These are phyloP conservation scores for Rutilus rutilus DNA, from an alignment of 2,113 vertebrate genomes.

Conservation along the genomic window DNA sequence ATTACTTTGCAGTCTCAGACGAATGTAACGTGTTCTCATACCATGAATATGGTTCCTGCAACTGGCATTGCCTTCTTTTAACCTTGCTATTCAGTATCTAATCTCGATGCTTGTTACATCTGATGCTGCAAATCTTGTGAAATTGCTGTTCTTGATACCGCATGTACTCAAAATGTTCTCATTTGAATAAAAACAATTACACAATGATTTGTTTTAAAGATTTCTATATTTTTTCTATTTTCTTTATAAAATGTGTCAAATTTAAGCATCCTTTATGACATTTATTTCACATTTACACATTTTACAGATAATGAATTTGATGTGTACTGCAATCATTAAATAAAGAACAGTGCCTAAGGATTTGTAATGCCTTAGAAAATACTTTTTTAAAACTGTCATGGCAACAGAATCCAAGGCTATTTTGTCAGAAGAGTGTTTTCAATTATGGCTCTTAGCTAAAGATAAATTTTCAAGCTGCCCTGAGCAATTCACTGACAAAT, in stretches of 20 bases:
- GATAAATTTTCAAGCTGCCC: not conserved
- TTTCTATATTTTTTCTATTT: not conserved
- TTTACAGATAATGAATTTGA: slow-evolving; percentile 6
- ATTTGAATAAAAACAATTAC: slow-evolving; percentile 8
- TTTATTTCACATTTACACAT: slow-evolving; percentile 21
- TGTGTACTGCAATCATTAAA: not conserved
- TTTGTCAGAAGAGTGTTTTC: not conserved
- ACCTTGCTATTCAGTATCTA: not conserved
- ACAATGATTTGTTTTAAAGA: not conserved
- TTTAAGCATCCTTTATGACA: not conserved
- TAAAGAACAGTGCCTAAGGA: slow-evolving; percentile 4
- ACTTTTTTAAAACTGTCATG: not conserved
- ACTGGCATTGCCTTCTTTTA: not conserved
- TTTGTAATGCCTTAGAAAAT: not conserved
- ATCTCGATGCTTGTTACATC: not conserved
- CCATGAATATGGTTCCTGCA: not conserved
- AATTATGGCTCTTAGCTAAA: not conserved
- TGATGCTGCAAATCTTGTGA: not conserved
- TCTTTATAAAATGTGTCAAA: not conserved
- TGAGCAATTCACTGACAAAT: slow-evolving; percentile 22
- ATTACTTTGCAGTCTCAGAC: not conserved
- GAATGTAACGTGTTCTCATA: not conserved
- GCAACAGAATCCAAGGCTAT: not conserved
- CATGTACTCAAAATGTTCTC: not conserved
- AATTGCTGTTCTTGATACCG: not conserved